Percentiles rank a stretch among this genome's conserved stretches.
phyloP scores from a whole-genome alignment of 2,113 vertebrate species.

The Mystacornis crossleyi region DNA sequence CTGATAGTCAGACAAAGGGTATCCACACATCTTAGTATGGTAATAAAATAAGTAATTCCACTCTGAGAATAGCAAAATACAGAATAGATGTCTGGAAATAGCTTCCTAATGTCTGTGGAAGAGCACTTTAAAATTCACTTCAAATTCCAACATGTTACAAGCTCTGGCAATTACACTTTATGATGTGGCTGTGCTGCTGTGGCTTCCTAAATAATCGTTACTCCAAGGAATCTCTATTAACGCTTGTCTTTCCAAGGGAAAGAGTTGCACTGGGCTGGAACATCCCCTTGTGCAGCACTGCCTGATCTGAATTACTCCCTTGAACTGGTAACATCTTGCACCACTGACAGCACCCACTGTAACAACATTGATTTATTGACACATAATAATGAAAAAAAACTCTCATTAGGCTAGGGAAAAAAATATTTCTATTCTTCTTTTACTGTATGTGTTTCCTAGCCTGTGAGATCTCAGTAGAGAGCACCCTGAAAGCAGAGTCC shows the following conservation, averaged over 20 bases:
- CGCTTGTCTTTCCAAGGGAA: background rate
- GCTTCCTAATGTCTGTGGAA: slow-evolving; percentile 6
- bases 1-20: slow-evolving; percentile 1
- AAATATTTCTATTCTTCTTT: background rate
- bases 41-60: slow-evolving; percentile 21
- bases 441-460: background rate
- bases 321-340: background rate
- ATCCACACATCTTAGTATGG: background rate
- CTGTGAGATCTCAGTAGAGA: background rate
- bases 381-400: background rate
- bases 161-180: background rate
- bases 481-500: background rate
- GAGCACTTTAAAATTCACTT: background rate
- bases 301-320: background rate
- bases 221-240: background rate
- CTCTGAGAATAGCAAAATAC: background rate
- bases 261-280: background rate
- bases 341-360: background rate
- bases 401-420: background rate
- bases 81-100: slow-evolving; percentile 1
- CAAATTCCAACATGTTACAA: background rate
- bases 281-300: background rate
- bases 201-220: background rate
- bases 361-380: background rate
- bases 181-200: background rate